phyloP scores from a whole-genome alignment of 2,888 invertebrate genomes.

The Lasius fuliginosus region DNA sequence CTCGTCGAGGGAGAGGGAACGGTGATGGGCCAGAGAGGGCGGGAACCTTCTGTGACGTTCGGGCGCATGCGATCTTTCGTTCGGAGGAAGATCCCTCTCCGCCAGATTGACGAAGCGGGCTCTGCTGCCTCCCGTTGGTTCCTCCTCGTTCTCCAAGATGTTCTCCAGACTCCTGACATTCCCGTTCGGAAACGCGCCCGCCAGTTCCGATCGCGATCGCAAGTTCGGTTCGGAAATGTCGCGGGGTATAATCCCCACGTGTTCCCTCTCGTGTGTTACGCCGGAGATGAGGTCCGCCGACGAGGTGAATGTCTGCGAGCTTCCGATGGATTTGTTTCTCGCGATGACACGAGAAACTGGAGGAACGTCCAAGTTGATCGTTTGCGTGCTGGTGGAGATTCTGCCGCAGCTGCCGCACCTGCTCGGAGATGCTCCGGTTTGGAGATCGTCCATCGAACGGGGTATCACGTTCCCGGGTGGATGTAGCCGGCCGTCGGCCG shows the following conservation, averaged over 20 bases:
- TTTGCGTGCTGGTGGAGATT: slow-evolving; percentile 56
- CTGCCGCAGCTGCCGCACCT: slow-evolving; percentile 67
- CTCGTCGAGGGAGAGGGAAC: slow-evolving; percentile 61
- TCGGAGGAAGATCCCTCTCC: background rate
- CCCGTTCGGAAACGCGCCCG: slow-evolving; percentile 61
- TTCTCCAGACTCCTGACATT: slow-evolving; percentile 82
- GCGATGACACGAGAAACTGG: background rate
- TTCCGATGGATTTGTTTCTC: slow-evolving; percentile 17
- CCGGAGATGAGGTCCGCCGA: background rate
- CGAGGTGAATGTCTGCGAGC: background rate
- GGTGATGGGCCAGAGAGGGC: slow-evolving; percentile 22
- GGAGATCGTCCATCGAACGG: background rate
- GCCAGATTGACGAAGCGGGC: slow-evolving; percentile 60
- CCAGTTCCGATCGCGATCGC: slow-evolving; percentile 69
- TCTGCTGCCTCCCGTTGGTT: slow-evolving; percentile 37
- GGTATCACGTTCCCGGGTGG: background rate
- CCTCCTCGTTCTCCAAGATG: slow-evolving; percentile 82
- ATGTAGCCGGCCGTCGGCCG: slow-evolving; percentile 39
- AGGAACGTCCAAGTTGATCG: slow-evolving; percentile 42
- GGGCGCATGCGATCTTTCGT: background rate
- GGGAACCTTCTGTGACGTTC: slow-evolving; percentile 17
- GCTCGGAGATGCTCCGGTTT: slow-evolving; percentile 32
- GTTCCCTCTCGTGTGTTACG: background rate
- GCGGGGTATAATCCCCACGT: slow-evolving; percentile 60
- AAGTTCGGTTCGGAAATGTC: slow-evolving; percentile 84